These are phyloP conservation scores for Ptyas mucosa DNA, from an alignment of 2,113 vertebrate species.

Conservation along the genomic window DNA sequence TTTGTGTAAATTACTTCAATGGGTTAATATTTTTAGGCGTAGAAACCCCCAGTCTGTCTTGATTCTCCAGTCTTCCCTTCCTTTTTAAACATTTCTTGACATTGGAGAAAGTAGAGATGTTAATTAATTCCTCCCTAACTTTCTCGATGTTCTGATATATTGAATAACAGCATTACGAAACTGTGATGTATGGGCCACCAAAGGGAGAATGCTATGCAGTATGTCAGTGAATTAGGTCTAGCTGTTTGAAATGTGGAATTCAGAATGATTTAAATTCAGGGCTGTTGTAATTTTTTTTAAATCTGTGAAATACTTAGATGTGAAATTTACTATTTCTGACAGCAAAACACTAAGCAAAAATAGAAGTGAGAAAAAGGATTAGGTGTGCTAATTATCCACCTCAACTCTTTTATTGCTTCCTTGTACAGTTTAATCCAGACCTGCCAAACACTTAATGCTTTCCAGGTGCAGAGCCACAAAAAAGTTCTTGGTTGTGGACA, in stretches of 20 bases:
- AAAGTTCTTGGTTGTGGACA: slow-evolving; percentile 44
- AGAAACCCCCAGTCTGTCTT: background rate
- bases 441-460: background rate
- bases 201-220: background rate
- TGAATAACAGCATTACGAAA: background rate
- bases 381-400: background rate
- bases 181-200: background rate
- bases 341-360: slow-evolving; percentile 15
- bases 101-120: background rate
- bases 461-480: background rate
- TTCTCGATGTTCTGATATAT: background rate
- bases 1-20: background rate
- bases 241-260: background rate
- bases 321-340: slow-evolving; percentile 15
- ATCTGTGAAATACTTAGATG: background rate
- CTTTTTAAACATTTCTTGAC: background rate
- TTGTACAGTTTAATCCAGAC: background rate
- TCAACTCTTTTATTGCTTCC: background rate
- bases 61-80: background rate
- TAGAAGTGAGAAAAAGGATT: background rate
- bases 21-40: background rate
- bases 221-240: background rate
- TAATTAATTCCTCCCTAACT: background rate
- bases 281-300: slow-evolving; percentile 6
- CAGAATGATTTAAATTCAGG: background rate